These are phyloP conservation scores for Brachypalpus laphriformis DNA, from an alignment of 2,888 invertebrate species.

Conservation along the genomic window DNA sequence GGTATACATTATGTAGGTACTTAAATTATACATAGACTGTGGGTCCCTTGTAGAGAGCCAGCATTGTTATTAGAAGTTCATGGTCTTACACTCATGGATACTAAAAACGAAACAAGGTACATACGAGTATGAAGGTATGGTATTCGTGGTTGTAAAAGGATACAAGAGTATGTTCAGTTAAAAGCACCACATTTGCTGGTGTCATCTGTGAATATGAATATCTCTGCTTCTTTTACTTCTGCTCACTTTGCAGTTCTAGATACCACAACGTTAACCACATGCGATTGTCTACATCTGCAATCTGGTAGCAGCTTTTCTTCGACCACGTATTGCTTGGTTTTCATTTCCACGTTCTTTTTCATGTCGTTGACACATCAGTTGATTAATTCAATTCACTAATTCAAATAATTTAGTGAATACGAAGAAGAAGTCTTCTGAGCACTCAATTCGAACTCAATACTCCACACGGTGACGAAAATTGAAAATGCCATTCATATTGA, in stretches of 20 bases:
- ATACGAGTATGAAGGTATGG: no score
- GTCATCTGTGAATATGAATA: background rate
- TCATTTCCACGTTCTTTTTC: background rate
- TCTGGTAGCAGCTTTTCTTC: background rate
- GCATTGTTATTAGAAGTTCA: no score
- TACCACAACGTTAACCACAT: background rate
- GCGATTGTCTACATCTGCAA: no score
- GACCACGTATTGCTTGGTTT: background rate
- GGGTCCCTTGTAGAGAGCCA: no score
- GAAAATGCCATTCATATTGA: constrained; percentile 70
- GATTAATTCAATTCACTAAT: constrained; percentile 58
- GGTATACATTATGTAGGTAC: no score
- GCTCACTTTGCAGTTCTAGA: background rate
- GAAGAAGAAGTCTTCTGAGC: constrained; percentile 33
- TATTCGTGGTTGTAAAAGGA: no score
- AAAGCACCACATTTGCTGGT: no score
- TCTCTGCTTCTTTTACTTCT: background rate
- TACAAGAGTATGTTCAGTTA: no score
- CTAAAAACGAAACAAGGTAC: no score
- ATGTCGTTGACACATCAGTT: constrained; percentile 35
- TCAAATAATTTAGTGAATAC: constrained; percentile 31
- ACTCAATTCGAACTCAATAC: constrained; percentile 61
- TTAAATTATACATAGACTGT: no score
- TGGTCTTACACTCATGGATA: no score
- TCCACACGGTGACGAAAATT: constrained; percentile 63